These are phyloP conservation scores for Micromesistius poutassou DNA, from an alignment of 2,797 vertebrate genomes.

Conservation along the genomic window DNA sequence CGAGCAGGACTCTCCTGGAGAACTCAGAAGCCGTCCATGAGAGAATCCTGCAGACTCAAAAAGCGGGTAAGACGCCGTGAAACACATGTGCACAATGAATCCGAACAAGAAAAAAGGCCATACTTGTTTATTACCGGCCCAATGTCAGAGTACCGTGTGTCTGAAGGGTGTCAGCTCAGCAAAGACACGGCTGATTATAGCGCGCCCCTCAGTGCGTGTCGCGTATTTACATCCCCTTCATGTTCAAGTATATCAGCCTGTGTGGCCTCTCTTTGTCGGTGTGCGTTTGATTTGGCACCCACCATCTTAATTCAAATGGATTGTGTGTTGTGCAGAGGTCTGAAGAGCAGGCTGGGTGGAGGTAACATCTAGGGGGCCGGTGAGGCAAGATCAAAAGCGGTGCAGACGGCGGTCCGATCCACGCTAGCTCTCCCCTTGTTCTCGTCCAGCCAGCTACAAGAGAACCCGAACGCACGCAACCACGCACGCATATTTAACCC, in stretches of 20 bases:
- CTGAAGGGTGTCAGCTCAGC: not conserved
- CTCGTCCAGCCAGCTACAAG: not conserved
- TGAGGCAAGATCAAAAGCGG: constrained; percentile 34
- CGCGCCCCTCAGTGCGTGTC: not conserved
- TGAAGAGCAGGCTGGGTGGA: constrained; percentile 20
- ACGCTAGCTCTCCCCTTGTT: not conserved
- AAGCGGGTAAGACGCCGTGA: constrained; percentile 75
- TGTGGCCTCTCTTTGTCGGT: constrained; percentile 38
- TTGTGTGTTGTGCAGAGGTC: constrained; percentile 15
- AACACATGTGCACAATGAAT: constrained; percentile 13
- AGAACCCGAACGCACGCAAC: not conserved
- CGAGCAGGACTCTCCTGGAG: constrained; percentile 84
- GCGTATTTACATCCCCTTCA: constrained; percentile 49
- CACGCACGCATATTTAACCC: too few species aligned
- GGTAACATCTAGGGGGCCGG: constrained; percentile 25
- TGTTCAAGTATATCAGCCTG: constrained; percentile 31
- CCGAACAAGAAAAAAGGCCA: constrained; percentile 10
- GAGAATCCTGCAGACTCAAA: constrained; percentile 90
- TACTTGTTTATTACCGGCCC: constrained; percentile 6
- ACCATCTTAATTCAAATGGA: constrained; percentile 39
- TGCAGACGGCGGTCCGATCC: constrained; percentile 5
- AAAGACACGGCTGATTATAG: not conserved
- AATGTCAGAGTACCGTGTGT: not conserved
- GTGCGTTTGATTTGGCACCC: constrained; percentile 22
- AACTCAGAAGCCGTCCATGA: constrained; percentile 86